Evolutionary conservation across 2,888 invertebrate genomes (phyloP), one percentile per base, ranked within the genome.

Genomic region (Oligia fasciuncula): DNA sequence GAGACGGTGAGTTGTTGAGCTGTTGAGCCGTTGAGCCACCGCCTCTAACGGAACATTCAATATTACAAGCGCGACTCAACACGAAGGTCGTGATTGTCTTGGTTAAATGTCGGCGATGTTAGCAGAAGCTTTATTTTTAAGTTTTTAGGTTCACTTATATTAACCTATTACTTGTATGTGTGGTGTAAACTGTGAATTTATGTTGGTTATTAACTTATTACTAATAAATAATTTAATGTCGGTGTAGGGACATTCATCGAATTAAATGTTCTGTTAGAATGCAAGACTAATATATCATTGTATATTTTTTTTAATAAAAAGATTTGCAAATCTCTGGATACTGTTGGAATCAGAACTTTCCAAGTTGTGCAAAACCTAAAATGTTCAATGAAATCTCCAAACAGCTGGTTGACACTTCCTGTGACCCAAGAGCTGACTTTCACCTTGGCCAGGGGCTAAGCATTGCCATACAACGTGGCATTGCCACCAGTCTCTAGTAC

Each of bases 11-110:
- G 71, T 67, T 72, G 35, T 13, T 65, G 65, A 69, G 65, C 60
- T 13, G 70, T 40, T 79, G 63, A 80, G 81, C 75, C 29, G 57
- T 63, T 81, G 76, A 81, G 76, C 80, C 57, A 69, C 76, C 57
- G 76, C 43, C 77, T 71, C 66, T 23, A 51, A 9, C 57, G 43
- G 67, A 19, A 83, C 81, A 83, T 63, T 62, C 62, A n/a, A 63
- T 81, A 83, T 83, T 77, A 81, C 83, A 77, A 77, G 54, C 83
- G 54, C 54, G 57, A 19, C 82, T 57, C 40, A 57, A 60, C 11
- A 2, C 29, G 11, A 6, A 57, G 23, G 8, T 51, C 43, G 49
- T 43, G 29, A 63, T 51, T 63, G 54, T 40, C n/a, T 67, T n/a
- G 4, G n/a, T 29, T n/a, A 17, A 4, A n/a, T 43, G 29, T 43